Evolutionary conservation across 2,797 vertebrate species (phyloP), one percentile per base, ranked within the genome.

Genomic region (Notoglanidium macrostoma): DNA sequence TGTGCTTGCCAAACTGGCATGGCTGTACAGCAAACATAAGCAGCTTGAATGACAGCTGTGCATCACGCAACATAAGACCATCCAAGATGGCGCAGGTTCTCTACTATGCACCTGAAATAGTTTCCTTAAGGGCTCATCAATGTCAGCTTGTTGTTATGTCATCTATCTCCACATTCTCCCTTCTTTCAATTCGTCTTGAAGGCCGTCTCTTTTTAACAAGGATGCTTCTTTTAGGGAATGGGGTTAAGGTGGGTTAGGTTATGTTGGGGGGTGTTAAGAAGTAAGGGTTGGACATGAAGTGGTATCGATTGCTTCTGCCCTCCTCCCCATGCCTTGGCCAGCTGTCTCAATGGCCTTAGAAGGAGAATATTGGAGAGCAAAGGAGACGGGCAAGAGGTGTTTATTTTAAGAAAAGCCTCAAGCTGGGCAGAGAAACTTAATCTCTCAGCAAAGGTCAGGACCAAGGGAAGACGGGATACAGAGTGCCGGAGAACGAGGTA

Each of bases 301-400:
- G 93, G 90, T 94, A 94, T 95, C 94, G 92, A 94, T 94, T 92
- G 92, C 94, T 74, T 40, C 89, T 83, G 74, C 90, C 89, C 93
- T 91, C 93, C 90, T 90, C 91, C 82, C 87, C 91, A 91, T 86
- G 92, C 87, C 93, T 93, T 70, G 73, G 90, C 85, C 95, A 95
- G 95, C 95, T 96, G 95, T 95, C 94, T 94, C 17, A 91, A 95
- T 95, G 91, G 93, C 95, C 95, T 95, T 96, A 96, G 95, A 96
- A 96, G 95, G 95, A 93, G 89, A 96, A 95, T 94, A 94, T 94
- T 94, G 93, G 95, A 95, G 90, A 92, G 94, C 90, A 44, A 72
- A 74, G 88, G 90, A 83, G 77, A 79, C 32, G 55, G 54, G 77
- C 55, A 79, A 79, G 85, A 84, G 70, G 82, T 91, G 93, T 93